Base-by-base conservation (phyloP, 2,797 vertebrate genomes). In the Mormyrops boulengeri region DNA sequence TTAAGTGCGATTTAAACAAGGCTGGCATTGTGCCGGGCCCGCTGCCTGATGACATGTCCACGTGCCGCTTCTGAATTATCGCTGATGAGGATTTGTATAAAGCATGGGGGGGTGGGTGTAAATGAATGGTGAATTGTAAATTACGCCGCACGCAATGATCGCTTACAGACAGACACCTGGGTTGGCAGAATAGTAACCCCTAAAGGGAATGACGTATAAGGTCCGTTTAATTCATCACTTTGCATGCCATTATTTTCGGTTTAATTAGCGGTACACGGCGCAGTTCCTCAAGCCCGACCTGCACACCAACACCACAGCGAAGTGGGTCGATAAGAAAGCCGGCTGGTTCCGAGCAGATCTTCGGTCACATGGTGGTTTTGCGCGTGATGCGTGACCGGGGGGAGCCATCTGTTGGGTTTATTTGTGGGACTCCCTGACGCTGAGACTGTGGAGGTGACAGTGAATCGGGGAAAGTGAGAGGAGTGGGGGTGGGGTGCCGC, bases 1-100 rank as follows among this genome's bases (percentile, higher is more conserved):
- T 90, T 66, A 88, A 26, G 52, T 34, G 17, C 62, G 44, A 88
- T 90, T 90, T 84, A 85, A 90, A 69, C 38, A 86, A 88, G 52
- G 85, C 52, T 73, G 85, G 73, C 41, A 49, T 44, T 62, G 73
- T 85, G 89, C 62, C 73, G 62, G 41, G 5, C 30, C 11, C 30
- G 19, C 3, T 19, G 41, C 66, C n/a, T 41, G 55, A 47, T 50
- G 87, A 52, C 26, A 80, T 41, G 30, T 84, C 89, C 47, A 12
- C 17, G 52, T 82, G 77, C 66, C 30, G 77, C 52, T 41, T 44
- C 19, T 38, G 38, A 88, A 62, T 26, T 19, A 88, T 19, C 34
- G 17, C 55, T 60, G 57, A 62, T 62, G 53, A 80, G 53, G 69
- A 57, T 53, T 53, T 1, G 34, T 30, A 50, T 5, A 17, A 44